Evolutionary conservation across 2,888 invertebrate species (phyloP), one percentile per base, ranked within the genome.

Genomic region (Cataglyphis cursor): DNA sequence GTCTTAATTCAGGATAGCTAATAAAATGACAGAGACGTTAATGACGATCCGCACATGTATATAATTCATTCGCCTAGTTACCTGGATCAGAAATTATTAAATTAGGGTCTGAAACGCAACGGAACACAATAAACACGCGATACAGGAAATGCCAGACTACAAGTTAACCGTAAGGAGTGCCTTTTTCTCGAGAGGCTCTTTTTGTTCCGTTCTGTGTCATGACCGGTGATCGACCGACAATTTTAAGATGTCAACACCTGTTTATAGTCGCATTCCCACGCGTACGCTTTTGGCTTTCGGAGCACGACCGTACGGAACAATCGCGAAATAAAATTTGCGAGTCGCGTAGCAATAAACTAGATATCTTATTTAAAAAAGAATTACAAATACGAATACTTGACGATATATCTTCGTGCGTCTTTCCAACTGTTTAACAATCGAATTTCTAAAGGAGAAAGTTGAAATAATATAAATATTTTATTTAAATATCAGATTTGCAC

Each of bases 151-250:
- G 15, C 44, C 28, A 15, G 24, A 10, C 44, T 18, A 21, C 74
- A 31, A 48, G 21, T 75, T 65, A 75, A 75, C 65, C 74, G 74
- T 75, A 75, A 75, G 64, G 74, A 75, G 48, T 21, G 21, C 6
- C 12, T 75, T 65, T 64, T 75, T 64, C 38, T n/a, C 9, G 44
- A 31, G 64, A 64, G 21, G 35, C 48, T 35, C 31, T 75, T 64
- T 61, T 10, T 38, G 73, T 73, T 38, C 10, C 10, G 1, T 21
- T 61, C 8, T 24, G 41, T 73, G 28, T 3, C 10, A 0, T 18
- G 64, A 68, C 51, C 51, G 21, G 48, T 24, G 51, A 76, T 76
- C 38, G n/a, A 70, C 51, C 70, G 44, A 10, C 70, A 35, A 8
- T 72, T 72, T 21, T n/a, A n/a, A 28, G 10, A 10, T 31, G 35